Conservation (phyloP, 2,888 invertebrate genomes). For the Nysson spinosus region DNA sequence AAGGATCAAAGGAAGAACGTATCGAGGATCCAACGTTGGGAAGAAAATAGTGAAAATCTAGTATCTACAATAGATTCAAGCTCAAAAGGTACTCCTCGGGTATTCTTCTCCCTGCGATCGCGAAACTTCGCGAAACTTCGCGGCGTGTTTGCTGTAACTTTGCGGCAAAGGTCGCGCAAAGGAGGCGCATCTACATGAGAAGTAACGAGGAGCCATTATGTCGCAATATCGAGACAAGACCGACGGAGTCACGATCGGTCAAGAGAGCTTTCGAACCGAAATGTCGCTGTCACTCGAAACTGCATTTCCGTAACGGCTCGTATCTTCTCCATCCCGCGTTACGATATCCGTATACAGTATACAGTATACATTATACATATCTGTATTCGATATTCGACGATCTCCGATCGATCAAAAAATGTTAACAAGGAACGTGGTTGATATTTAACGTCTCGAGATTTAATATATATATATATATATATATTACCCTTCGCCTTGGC, state of each 20-base stretch:
- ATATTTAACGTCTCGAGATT: too few species aligned
- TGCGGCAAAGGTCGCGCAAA: constrained; percentile 52
- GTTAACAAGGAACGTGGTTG: too few species aligned
- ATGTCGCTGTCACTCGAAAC: constrained; percentile 50
- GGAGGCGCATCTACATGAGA: constrained; percentile 52
- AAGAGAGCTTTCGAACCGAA: constrained; percentile 44
- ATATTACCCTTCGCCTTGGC: neutral
- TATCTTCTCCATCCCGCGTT: neutral
- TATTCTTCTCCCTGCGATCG: constrained; percentile 27
- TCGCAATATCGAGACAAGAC: constrained; percentile 49
- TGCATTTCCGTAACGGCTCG: constrained; percentile 44
- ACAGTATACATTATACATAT: too few species aligned
- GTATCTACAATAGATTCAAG: neutral
- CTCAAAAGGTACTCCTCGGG: neutral
- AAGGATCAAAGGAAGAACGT: too few species aligned
- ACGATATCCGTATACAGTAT: too few species aligned
- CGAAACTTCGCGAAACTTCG: constrained; percentile 44
- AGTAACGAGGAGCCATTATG: constrained; percentile 45
- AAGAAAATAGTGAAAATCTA: too few species aligned
- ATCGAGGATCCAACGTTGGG: too few species aligned
- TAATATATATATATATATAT: neutral
- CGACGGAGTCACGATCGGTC: constrained; percentile 59
- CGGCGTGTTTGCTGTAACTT: constrained; percentile 44
- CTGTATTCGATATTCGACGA: too few species aligned
- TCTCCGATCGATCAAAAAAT: too few species aligned